A percentile compares a stretch with the other conserved stretches of the same genome.
phyloP scores from a whole-genome alignment of 2,797 vertebrate species.

The Melanotaenia trifasciata region DNA sequence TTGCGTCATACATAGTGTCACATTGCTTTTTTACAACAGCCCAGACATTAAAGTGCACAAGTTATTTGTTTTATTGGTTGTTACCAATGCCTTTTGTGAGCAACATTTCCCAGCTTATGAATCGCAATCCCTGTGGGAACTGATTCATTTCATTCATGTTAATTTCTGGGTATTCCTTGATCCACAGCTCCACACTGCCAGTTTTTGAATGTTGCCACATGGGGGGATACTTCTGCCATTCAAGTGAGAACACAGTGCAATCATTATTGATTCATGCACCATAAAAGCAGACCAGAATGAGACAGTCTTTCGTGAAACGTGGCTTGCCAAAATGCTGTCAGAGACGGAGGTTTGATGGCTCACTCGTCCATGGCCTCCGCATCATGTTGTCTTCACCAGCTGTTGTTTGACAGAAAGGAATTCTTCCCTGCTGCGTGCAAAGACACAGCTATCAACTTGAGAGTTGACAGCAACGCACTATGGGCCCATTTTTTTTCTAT shows the following conservation, averaged over 20 bases:
- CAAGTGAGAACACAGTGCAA: constrained; percentile 64
- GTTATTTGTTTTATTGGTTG: constrained; percentile 41
- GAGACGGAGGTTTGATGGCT: constrained; percentile 77
- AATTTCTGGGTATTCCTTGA: constrained; percentile 50
- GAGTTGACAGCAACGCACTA: constrained; percentile 71
- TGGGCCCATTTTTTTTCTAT: constrained; percentile 53
- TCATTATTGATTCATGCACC: constrained; percentile 73
- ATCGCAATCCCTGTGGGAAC: constrained; percentile 52
- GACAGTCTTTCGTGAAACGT: constrained; percentile 69
- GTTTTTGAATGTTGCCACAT: constrained; percentile 56
- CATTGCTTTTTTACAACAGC: constrained; percentile 33
- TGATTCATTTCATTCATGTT: constrained; percentile 66
- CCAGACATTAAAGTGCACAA: constrained; percentile 21
- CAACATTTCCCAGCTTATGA: constrained; percentile 61
- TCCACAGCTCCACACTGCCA: constrained; percentile 34
- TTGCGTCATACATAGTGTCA: constrained; percentile 14
- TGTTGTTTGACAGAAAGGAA: constrained; percentile 80
- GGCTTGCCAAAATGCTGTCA: constrained; percentile 79
- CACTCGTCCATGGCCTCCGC: constrained; percentile 76
- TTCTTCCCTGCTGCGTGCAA: constrained; percentile 69
- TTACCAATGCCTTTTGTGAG: constrained; percentile 28
- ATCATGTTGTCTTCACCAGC: constrained; percentile 80
- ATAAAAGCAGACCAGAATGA: constrained; percentile 66
- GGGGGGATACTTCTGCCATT: constrained; percentile 61
- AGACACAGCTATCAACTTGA: constrained; percentile 78